Base-by-base conservation (phyloP, 1,140 invertebrate species). In the Pseudomyrmex flavicornis region DNA sequence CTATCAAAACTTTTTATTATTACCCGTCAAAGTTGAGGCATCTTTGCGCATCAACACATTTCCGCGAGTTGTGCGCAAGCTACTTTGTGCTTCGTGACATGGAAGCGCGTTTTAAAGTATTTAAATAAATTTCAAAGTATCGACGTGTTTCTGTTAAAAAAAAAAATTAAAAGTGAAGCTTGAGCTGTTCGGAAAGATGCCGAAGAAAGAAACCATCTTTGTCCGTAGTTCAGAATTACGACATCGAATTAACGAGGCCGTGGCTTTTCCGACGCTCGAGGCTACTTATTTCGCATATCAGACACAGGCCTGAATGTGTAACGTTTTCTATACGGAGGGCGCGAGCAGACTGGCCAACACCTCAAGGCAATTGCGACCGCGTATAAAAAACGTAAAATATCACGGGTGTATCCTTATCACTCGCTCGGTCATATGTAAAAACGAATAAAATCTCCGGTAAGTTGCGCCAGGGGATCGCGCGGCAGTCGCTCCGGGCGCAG, bases 341-440 rank as follows among this genome's bases (percentile, higher is more conserved):
- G 82, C 69, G 80, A 62, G 84, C 76, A 26, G 69, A 83, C 86
- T 83, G 74, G 88, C 91, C 90, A 90, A 91, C 90, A 92, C 91
- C 93, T 92, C 90, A 91, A 92, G 92, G 92, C 92, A 91, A 89
- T 88, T 83, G 69, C 70, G 65, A 65, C 62, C 70, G 85, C 82
- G 20, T 83, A 92, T 93, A 93, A 93, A 93, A 93, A 93, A 92
- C 85, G 85, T 91, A 86, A 93, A 93, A 93, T 93, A 93, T 92
- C 86, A 85, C 73, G 86, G 87, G 82, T 83, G 89, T 85, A 85
- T 90, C 90, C 92, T 93, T 93, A 93, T 93, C 92, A 88, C 52
- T 62, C 17, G 58, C 77, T 72, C 83, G 59, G 84, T 83, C 91
- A 90, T 92, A 93, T 91, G 92, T 90, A 93, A 93, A 93, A 93